Conservation (phyloP, 2,888 invertebrate species). For the Eristalis arbustorum region DNA sequence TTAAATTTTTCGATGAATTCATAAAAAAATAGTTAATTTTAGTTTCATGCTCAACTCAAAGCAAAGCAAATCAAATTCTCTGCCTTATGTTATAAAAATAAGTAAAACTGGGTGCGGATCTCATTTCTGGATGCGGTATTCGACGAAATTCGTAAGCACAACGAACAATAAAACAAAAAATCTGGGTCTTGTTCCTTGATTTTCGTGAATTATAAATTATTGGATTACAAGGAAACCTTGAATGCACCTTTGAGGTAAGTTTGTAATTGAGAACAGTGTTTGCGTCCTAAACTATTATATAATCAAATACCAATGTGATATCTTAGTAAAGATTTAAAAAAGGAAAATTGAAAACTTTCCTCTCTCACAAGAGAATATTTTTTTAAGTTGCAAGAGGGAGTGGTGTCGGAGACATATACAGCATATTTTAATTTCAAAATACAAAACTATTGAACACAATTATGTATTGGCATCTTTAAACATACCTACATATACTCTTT, state of each 20-base stretch:
- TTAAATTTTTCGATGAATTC: neutral
- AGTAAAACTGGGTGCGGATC: constrained; percentile 63
- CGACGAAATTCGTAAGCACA: constrained; percentile 13
- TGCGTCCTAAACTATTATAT: constrained; percentile 48
- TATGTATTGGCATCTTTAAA: neutral
- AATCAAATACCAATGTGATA: constrained; percentile 35
- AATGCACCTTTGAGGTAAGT: constrained; percentile 61
- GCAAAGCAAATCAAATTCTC: constrained; percentile 8
- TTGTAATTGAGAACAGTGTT: neutral
- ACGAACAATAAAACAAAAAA: constrained; percentile 29
- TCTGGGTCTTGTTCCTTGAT: neutral
- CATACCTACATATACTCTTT: neutral
- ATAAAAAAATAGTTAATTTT: constrained; percentile 41
- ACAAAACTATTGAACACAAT: constrained; percentile 42
- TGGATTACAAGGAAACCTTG: constrained; percentile 54
- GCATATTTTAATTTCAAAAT: constrained; percentile 27
- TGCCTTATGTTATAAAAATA: constrained; percentile 40
- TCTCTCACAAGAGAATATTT: constrained; percentile 24
- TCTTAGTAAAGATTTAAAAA: constrained; percentile 25
- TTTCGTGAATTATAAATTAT: neutral
- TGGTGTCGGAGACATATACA: constrained; percentile 31
- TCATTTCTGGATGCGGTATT: constrained; percentile 14
- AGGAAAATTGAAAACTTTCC: constrained; percentile 32
- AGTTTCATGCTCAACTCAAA: constrained; percentile 34
- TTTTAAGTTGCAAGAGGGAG: constrained; percentile 58